These are phyloP conservation scores for Lineus longissimus DNA, from an alignment of 1,140 invertebrate species.

Conservation along the genomic window DNA sequence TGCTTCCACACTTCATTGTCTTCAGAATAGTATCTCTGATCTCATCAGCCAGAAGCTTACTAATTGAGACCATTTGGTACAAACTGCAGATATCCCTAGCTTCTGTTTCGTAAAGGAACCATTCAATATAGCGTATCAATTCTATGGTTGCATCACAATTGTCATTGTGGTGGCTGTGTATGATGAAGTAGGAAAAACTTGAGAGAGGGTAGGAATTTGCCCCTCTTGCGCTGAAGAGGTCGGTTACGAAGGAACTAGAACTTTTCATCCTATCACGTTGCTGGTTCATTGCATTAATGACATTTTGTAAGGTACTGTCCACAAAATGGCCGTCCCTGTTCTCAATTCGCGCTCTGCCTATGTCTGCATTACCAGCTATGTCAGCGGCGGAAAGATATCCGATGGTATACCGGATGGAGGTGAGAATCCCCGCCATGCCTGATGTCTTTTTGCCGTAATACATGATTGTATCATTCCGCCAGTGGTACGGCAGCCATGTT, in stretches of 20 bases:
- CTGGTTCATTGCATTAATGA: conserved; percentile 31
- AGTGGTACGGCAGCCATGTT: conserved; percentile 7
- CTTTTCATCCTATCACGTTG: conserved; percentile 2
- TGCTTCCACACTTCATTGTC: conserved; percentile 25
- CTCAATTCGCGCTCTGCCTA: conserved; percentile 24
- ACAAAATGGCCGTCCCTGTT: conserved; percentile 28
- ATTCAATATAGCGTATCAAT: conserved; percentile 36
- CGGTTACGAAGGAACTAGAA: conserved; percentile 13
- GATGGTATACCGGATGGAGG: conserved; percentile 25
- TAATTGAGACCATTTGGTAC: conserved; percentile 27
- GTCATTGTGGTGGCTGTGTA: conserved; percentile 22
- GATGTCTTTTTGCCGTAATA: conserved; percentile 24
- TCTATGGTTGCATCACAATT: conserved; percentile 32
- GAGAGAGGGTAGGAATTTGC: conserved; percentile 31
- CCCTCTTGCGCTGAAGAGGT: conserved; percentile 18
- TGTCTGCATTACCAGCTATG: not conserved
- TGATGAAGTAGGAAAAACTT: conserved; percentile 35
- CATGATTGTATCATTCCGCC: conserved; percentile 24
- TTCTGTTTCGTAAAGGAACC: conserved; percentile 22
- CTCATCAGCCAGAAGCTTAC: conserved; percentile 3
- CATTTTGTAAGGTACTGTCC: not conserved
- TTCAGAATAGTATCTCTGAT: conserved; percentile 22
- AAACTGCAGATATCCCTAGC: conserved; percentile 14
- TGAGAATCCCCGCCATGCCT: conserved; percentile 31
- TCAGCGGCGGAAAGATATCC: conserved; percentile 30